phyloP scores from a whole-genome alignment of 2,888 invertebrate species.

The Baronia brevicornis region DNA sequence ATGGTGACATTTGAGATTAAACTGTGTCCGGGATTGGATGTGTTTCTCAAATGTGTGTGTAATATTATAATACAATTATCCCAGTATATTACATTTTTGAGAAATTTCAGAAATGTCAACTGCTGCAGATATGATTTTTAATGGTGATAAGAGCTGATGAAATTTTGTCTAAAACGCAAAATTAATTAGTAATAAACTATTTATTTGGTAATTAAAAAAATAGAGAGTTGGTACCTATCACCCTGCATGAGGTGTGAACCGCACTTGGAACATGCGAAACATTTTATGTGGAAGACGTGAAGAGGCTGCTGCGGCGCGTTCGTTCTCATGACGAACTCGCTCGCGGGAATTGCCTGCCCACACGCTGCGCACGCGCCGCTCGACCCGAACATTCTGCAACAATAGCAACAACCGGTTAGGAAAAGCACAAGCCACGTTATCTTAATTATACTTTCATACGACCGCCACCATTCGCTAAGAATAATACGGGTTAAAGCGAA shows the following conservation, averaged over 20 bases:
- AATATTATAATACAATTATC: too few species aligned
- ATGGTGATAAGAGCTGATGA: background rate
- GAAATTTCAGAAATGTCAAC: too few species aligned
- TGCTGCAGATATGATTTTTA: background rate
- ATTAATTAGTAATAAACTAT: too few species aligned
- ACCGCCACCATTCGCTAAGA: too few species aligned
- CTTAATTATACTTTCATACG: too few species aligned
- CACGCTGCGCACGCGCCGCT: constrained; percentile 94
- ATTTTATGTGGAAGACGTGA: constrained; percentile 95
- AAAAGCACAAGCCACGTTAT: too few species aligned
- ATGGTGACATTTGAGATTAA: too few species aligned
- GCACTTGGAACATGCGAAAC: constrained; percentile 96
- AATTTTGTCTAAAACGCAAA: background rate
- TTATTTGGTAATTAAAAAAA: background rate
- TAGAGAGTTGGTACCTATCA: constrained; percentile 79
- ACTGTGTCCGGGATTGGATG: too few species aligned
- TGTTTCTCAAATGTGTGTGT: too few species aligned
- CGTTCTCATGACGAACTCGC: constrained; percentile 94
- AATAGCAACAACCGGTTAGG: constrained; percentile 26
- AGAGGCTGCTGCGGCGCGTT: constrained; percentile 77
- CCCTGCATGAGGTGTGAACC: constrained; percentile 91
- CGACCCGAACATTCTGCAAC: constrained; percentile 91
- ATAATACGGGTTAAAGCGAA: too few species aligned
- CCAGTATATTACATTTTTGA: too few species aligned
- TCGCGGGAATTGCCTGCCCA: constrained; percentile 93